A percentile compares a stretch with the other conserved stretches of the same genome.
Evolutionary conservation across 2,113 vertebrate genomes (phyloP).

Genomic region (Thalassarche chlororhynchos): DNA sequence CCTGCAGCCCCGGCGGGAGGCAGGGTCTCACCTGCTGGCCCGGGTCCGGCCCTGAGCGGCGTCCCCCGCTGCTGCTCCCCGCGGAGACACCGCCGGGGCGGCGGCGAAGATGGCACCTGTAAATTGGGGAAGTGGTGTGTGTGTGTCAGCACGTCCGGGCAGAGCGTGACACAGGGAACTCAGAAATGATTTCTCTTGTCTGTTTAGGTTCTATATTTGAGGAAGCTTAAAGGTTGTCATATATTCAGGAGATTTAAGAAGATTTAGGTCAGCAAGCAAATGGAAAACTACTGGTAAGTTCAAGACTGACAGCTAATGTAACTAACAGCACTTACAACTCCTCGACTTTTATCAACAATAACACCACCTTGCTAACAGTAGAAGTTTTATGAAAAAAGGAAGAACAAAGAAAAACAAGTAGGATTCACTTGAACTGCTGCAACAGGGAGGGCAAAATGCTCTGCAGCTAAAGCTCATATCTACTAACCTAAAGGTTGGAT

Average conservation of each 20-base stretch:
- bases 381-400: neutral
- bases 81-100: too few species aligned
- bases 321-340: neutral
- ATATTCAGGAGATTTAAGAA: fast-evolving
- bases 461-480: neutral
- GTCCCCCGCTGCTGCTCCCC: too few species aligned
- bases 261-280: neutral
- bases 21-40: neutral
- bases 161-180: fast-evolving
- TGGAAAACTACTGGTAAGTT: neutral
- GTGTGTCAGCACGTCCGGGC: neutral
- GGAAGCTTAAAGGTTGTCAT: neutral
- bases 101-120: neutral
- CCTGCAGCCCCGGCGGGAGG: neutral
- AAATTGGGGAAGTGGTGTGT: fast-evolving
- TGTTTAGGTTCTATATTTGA: fast-evolving
- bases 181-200: fast-evolving
- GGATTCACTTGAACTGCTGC: neutral
- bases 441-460: neutral
- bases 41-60: neutral
- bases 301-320: neutral
- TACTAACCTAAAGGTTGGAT: neutral
- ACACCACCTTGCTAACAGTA: neutral
- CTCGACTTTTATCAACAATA: fast-evolving
- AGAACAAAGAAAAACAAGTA: neutral